Base-by-base conservation (phyloP, 2,797 vertebrate genomes). In the Trachurus trachurus region DNA sequence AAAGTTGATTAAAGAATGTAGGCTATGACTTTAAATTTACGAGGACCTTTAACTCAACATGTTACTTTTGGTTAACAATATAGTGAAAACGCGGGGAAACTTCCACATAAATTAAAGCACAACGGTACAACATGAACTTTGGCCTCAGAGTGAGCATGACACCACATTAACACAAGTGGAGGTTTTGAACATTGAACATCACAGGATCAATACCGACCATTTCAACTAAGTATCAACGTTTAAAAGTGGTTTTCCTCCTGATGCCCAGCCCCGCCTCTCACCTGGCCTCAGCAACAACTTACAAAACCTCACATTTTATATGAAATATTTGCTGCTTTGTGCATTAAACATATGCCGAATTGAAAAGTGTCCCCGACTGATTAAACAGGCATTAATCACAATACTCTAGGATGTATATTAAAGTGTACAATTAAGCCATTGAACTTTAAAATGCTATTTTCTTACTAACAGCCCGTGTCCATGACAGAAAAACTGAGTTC, bases 401-500 rank as follows among this genome's bases (percentile, higher is more conserved):
- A 2, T 9, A 1, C 9, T 0, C 0, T 5, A 0, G 0, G 1
- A 1, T 5, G 0, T 11, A 11, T 8, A 0, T 1, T 2, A 0
- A 0, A 0, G 0, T 2, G 9, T 0, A 0, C 1, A 8, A 34
- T 34, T 1, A 67, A 16, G 3, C 1, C 0, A 9, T 19, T 13
- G 5, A 0, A 31, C 2, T 5, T 65, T 56, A 44, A 87, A 79
- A 44, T 1, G 3, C 4, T 0, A 0, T 0, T 5, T 75, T 74
- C 4, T 47, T 1, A 29, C 54, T 6, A 1, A 44, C 0, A n/a
- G 16, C 69, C 4, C 12, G 68, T 7, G 13, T 37, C 7, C 11
- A 2, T 9, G 15, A 19, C 3, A 58, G 4, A 5, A 34, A 56
- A 45, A 15, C 0, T 0, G 4, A 0, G 29, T 11, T 6, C 42